A percentile compares a stretch with the other conserved stretches of the same genome.
phyloP scores from a whole-genome alignment of 1,140 invertebrate genomes.

The Tetramorium parvispinum region DNA sequence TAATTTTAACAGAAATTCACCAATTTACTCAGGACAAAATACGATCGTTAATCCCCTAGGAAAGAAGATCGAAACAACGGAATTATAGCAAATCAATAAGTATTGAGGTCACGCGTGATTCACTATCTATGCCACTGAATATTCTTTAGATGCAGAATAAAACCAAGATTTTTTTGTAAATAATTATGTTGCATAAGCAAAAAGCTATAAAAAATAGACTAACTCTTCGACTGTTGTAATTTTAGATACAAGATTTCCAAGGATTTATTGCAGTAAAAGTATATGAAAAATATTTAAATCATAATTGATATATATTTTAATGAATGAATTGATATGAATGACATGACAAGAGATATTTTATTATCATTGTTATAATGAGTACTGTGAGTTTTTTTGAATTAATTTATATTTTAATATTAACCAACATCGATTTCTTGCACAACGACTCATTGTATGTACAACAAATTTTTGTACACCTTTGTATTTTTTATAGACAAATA shows the following conservation, averaged over 20 bases:
- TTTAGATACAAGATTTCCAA: constrained; percentile 1
- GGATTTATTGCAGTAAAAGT: constrained; percentile 22
- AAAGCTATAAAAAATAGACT: constrained; percentile 31
- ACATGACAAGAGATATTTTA: background rate
- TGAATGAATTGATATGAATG: constrained; percentile 1
- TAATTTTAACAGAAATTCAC: constrained; percentile 83
- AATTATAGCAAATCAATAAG: constrained; percentile 86
- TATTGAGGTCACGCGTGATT: background rate
- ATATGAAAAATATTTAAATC: constrained; percentile 18
- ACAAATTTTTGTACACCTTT: constrained; percentile 62
- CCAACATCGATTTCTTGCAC: constrained; percentile 55
- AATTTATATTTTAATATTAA: constrained; percentile 15
- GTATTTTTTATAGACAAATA: constrained; percentile 62
- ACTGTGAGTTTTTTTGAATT: constrained; percentile 4
- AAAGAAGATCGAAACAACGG: constrained; percentile 94
- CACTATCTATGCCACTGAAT: background rate
- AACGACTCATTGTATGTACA: constrained; percentile 2
- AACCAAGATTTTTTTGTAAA: constrained; percentile 58
- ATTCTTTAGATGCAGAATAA: background rate
- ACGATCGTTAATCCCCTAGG: constrained; percentile 87
- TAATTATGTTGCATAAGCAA: constrained; percentile 47
- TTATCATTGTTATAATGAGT: constrained; percentile 43
- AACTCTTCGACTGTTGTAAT: constrained; percentile 28
- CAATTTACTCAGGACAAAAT: constrained; percentile 85
- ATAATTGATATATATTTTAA: background rate